phyloP scores from a whole-genome alignment of 2,797 vertebrate species.

The Limosa lapponica region DNA sequence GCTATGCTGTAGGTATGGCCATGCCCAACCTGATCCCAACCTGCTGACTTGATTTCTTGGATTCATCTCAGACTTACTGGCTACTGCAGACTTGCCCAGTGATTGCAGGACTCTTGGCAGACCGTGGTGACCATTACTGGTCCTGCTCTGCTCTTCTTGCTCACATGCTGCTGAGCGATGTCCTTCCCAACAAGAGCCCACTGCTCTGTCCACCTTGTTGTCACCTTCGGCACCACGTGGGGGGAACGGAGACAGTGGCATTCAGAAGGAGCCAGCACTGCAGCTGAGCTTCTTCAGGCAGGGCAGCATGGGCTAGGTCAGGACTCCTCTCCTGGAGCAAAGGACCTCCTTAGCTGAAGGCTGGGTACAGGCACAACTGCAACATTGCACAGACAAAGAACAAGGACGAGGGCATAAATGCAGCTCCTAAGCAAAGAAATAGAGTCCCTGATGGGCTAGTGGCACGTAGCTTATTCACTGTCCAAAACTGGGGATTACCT shows the following conservation, averaged over 20 bases:
- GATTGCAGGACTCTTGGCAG: neutral
- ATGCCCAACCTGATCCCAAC: neutral
- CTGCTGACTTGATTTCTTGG: accelerated
- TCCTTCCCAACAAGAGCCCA: too few species aligned
- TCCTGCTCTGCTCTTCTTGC: neutral
- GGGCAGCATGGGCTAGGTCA: neutral
- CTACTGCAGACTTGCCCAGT: neutral
- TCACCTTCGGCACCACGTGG: accelerated
- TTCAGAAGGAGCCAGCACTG: neutral
- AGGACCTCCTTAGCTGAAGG: neutral
- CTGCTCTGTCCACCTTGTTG: neutral
- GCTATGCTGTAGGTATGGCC: neutral
- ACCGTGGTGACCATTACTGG: neutral
- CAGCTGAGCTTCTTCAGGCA: neutral
- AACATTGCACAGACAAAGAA: neutral
- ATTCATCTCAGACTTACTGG: neutral
- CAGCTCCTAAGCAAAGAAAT: neutral
- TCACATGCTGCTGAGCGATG: accelerated
- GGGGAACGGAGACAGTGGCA: accelerated
- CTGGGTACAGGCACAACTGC: neutral
- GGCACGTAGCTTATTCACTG: neutral
- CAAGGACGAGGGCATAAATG: neutral
- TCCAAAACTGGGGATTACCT: neutral
- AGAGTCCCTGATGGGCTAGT: neutral
- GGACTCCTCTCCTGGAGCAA: neutral